Evolutionary conservation across 2,888 invertebrate species (phyloP), one percentile per base, ranked within the genome.

Genomic region (Zygogramma bicolorata): DNA sequence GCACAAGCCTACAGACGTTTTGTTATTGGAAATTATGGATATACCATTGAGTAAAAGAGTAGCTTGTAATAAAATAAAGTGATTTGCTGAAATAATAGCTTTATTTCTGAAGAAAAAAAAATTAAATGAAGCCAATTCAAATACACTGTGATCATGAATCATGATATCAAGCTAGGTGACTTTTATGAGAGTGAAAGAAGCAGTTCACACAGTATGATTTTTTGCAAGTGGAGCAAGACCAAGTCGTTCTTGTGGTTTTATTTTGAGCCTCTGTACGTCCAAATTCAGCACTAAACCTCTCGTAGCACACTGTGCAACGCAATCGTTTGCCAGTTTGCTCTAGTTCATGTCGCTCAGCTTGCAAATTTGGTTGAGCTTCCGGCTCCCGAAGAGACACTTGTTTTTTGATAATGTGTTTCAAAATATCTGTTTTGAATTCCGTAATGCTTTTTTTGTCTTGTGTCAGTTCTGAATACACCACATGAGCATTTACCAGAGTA

Each of bases 401-500:
- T 18, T 42, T 42, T 42, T 42, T 18, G 42, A 42, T 15, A 42
- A 42, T 42, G 42, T 59, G 59, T 31, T 59, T 59, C 59, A 31
- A 10, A 31, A 59, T 31, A 59, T 29, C 59, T 59, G 29, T 31
- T 59, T 59, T 59, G 27, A 59, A 59, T 18, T 53, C 34, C 29
- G 66, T 53, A 27, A 66, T 57, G n/a, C 18, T 4, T 66, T 57
- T 62, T 66, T 66, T 66, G 15, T 57, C 58, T 57, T 57, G 66
- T 20, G 20, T 31, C 8, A 65, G 65, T 34, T 53, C 20, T 25
- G 3, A 38, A 57, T 57, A 34, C 10, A 38, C 42, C 13, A 27
- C 22, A 27, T 57, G 22, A n/a, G 38, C 40, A 20, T 62, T 62
- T 53, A 65, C 53, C 53, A 65, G 34, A 18, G 53, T 34, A 53